A percentile compares a stretch with the other conserved stretches of the same genome.
phyloP scores from a whole-genome alignment of 2,113 vertebrate genomes.

The Formicarius rufipectus region DNA sequence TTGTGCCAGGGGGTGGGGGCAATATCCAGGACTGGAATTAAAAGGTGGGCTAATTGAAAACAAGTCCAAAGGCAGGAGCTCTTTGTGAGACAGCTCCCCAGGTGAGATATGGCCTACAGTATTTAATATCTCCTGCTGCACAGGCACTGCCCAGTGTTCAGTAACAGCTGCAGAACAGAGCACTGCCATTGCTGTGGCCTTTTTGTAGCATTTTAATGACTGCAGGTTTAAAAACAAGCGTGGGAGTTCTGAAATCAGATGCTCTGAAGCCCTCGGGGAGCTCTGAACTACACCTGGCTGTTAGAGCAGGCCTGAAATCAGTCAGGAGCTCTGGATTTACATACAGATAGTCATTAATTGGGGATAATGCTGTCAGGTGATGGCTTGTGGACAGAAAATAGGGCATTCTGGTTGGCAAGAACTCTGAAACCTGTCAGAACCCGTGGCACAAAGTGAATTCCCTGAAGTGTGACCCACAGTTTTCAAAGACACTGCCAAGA shows the following conservation, averaged over 20 bases:
- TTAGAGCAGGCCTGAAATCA: background rate
- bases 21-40: background rate
- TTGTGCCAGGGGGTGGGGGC: background rate
- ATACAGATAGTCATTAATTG: background rate
- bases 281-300: background rate
- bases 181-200: background rate
- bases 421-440: background rate
- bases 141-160: background rate
- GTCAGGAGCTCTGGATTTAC: background rate
- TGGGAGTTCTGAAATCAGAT: background rate
- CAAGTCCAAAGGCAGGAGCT: background rate
- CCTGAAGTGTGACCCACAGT: background rate
- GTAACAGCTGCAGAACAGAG: background rate
- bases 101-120: background rate
- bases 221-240: background rate
- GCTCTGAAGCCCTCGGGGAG: background rate
- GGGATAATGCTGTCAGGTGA: background rate
- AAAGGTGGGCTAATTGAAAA: background rate
- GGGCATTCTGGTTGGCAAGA: background rate
- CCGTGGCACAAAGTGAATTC: background rate
- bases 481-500: conserved; percentile 14
- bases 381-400: background rate
- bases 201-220: background rate
- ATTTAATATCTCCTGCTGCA: background rate
- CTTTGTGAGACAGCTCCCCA: background rate